A percentile compares a stretch with the other conserved stretches of the same genome.
Evolutionary conservation across 2,888 invertebrate species (phyloP).

Genomic region (Diplolepis rosae): DNA sequence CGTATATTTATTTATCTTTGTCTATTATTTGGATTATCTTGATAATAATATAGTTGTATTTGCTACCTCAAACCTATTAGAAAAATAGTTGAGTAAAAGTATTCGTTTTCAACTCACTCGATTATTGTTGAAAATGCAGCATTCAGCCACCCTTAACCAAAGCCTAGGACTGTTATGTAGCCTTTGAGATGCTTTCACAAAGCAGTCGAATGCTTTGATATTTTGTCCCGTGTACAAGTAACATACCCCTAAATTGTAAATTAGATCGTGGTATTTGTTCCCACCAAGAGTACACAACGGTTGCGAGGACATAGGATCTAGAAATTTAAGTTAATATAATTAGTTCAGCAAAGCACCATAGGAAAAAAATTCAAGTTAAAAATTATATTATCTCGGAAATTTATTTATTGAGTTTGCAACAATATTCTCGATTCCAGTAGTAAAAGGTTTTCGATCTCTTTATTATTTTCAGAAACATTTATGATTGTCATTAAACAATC

Average conservation of each 20-base stretch:
- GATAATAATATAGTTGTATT: too few relatives aligned
- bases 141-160: constrained; percentile 95
- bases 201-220: constrained; percentile 91
- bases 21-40: too few relatives aligned
- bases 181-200: constrained; percentile 88
- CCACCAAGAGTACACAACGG: constrained; percentile 80
- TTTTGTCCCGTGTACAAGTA: constrained; percentile 88
- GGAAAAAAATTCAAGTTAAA: too few relatives aligned
- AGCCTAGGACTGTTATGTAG: constrained; percentile 91
- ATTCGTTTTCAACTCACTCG: constrained; percentile 73
- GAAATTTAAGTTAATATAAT: constrained; percentile 36
- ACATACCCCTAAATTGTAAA: constrained; percentile 90
- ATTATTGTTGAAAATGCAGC: constrained; percentile 85
- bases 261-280: constrained; percentile 79
- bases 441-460: too few relatives aligned
- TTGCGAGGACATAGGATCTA: constrained; percentile 72
- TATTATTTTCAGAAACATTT: too few relatives aligned
- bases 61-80: too few relatives aligned
- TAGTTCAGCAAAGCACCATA: too few relatives aligned
- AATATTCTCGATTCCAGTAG: too few relatives aligned
- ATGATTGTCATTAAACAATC: too few relatives aligned
- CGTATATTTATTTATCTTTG: too few relatives aligned
- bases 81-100: constrained; percentile 46
- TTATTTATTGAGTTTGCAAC: too few relatives aligned
- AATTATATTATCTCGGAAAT: too few relatives aligned